A percentile compares a stretch with the other conserved stretches of the same genome.
Conservation (phyloP, 2,888 invertebrate genomes). For the Philereme vetulata region DNA sequence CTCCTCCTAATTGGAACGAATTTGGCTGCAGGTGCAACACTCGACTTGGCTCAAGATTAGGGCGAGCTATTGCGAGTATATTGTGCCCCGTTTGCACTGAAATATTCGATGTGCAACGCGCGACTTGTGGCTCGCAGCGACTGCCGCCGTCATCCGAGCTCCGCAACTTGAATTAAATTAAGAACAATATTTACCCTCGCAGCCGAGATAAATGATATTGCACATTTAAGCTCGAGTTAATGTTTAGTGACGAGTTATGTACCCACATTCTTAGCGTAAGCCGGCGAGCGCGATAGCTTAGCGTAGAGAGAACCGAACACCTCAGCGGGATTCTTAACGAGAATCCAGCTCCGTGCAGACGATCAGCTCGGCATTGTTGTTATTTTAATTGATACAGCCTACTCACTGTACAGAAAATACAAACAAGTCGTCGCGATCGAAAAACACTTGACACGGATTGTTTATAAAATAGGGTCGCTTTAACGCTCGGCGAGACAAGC, state of each 20-base stretch:
- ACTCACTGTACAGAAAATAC: conserved; percentile 59
- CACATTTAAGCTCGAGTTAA: conserved; percentile 74
- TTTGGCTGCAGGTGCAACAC: conserved; percentile 83
- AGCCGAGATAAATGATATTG: conserved; percentile 78
- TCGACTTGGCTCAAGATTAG: conserved; percentile 82
- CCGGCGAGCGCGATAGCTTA: conserved; percentile 50
- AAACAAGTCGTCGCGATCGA: conserved; percentile 67
- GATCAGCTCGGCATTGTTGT: conserved; percentile 53
- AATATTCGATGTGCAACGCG: conserved; percentile 78
- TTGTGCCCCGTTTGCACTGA: conserved; percentile 71
- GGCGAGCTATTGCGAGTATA: conserved; percentile 78
- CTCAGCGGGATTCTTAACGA: conserved; percentile 55
- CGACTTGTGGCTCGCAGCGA: conserved; percentile 67
- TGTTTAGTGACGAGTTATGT: conserved; percentile 75
- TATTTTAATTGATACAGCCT: conserved; percentile 66
- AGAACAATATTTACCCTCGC: conserved; percentile 81
- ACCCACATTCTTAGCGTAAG: conserved; percentile 71
- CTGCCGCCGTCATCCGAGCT: conserved; percentile 64
- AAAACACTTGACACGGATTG: conserved; percentile 74
- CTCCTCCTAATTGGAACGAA: conserved; percentile 83
- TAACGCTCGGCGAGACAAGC: conserved; percentile 57
- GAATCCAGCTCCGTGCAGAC: conserved; percentile 47
- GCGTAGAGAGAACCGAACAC: conserved; percentile 51
- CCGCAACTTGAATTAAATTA: conserved; percentile 79
- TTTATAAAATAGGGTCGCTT: conserved; percentile 70